Evolutionary conservation across 1,140 invertebrate genomes (phyloP).

Genomic region (Odontomachus brunneus): DNA sequence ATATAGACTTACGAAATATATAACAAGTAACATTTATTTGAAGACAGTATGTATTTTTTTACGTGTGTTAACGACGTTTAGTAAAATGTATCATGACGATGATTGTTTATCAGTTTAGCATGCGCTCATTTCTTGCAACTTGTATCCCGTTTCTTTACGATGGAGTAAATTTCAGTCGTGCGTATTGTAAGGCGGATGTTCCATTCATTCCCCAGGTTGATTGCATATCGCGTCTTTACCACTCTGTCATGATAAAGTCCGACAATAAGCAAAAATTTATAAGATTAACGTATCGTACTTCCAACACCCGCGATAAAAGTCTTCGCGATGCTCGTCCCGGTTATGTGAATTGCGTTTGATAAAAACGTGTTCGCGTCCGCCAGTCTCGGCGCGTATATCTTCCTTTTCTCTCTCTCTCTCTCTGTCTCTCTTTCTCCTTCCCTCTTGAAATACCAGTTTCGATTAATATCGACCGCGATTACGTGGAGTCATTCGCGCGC

Average conservation of each 20-base stretch:
- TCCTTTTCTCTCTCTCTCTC: neutral
- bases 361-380: neutral
- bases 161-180: neutral
- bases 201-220: neutral
- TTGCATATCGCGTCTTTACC: too few relatives aligned
- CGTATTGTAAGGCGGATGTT: neutral
- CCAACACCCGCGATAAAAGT: neutral
- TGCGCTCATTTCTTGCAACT: too few relatives aligned
- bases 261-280: neutral
- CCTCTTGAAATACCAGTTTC: slow-evolving; percentile 35
- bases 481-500: neutral
- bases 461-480: slow-evolving; percentile 34
- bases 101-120: too few relatives aligned
- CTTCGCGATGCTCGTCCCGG: neutral
- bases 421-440: neutral
- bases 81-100: too few relatives aligned
- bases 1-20: too few relatives aligned
- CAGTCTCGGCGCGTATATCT: neutral
- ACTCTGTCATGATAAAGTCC: neutral
- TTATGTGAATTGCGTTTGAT: slow-evolving; percentile 15
- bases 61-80: too few relatives aligned
- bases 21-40: too few relatives aligned
- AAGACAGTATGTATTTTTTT: too few relatives aligned
- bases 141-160: too few relatives aligned
- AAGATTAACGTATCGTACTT: slow-evolving; percentile 7